Percentiles rank a stretch among this genome's conserved stretches.
Evolutionary conservation across 2,113 vertebrate species (phyloP).

Genomic region (Pyxicephalus adspersus): DNA sequence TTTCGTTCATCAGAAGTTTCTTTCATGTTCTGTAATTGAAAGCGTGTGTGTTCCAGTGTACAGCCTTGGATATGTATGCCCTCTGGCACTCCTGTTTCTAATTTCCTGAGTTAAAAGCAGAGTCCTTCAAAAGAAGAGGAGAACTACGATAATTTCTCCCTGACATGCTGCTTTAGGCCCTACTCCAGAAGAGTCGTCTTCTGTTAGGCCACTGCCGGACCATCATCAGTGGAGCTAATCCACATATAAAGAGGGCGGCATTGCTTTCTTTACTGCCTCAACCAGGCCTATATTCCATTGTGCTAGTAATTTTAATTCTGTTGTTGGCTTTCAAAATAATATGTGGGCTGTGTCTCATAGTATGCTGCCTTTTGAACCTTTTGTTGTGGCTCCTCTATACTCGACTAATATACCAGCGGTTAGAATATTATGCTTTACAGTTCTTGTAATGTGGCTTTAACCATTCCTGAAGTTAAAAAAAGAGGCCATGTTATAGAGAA

Average conservation of each 20-base stretch:
- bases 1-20: conserved; percentile 85
- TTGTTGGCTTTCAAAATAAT: conserved; percentile 60
- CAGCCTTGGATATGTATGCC: conserved; percentile 82
- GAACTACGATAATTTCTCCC: conserved; percentile 84
- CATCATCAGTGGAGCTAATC: conserved; percentile 58
- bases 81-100: conserved; percentile 93
- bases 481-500: conserved; percentile 54
- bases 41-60: conserved; percentile 80
- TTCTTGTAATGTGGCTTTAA: conserved; percentile 52
- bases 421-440: conserved; percentile 54
- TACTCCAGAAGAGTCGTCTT: conserved; percentile 64
- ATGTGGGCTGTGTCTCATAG: conserved; percentile 59
- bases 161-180: conserved; percentile 78
- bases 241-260: background rate
- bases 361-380: conserved; percentile 62
- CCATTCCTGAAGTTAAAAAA: conserved; percentile 58
- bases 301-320: conserved; percentile 26
- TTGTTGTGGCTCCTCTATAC: conserved; percentile 71
- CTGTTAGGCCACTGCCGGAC: conserved; percentile 67
- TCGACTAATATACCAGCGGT: conserved; percentile 64
- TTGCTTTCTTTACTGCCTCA: background rate
- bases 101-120: conserved; percentile 97
- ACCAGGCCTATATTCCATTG: conserved; percentile 34
- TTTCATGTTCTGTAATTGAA: conserved; percentile 92
- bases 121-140: conserved; percentile 88